These are phyloP conservation scores for Bedellia somnulentella DNA, from an alignment of 2,888 invertebrate species.

Conservation along the genomic window DNA sequence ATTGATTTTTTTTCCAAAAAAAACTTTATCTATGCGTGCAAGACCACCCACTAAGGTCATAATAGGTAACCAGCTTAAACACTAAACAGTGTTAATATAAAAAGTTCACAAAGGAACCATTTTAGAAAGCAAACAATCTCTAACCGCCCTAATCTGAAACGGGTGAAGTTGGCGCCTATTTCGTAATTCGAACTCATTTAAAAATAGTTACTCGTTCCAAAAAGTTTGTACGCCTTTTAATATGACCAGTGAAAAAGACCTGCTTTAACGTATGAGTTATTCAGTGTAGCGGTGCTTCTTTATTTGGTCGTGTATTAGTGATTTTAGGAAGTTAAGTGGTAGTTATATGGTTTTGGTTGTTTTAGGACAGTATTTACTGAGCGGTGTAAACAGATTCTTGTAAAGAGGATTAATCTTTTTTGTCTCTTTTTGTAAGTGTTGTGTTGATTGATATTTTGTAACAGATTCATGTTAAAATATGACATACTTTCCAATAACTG, in stretches of 20 bases:
- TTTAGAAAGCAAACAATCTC: slow-evolving; percentile 42
- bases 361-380: slow-evolving; percentile 48
- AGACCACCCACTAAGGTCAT: slow-evolving; percentile 50
- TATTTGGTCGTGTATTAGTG: slow-evolving; percentile 39
- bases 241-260: slow-evolving; percentile 27
- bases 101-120: slow-evolving; percentile 44
- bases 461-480: too few relatives aligned
- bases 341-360: slow-evolving; percentile 50
- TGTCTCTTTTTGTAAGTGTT: too few relatives aligned
- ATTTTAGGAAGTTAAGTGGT: slow-evolving; percentile 50
- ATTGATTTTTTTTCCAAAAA: too few relatives aligned
- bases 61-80: slow-evolving; percentile 36
- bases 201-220: slow-evolving; percentile 44
- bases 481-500: too few relatives aligned
- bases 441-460: too few relatives aligned
- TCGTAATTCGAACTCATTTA: slow-evolving; percentile 29
- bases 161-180: slow-evolving; percentile 29
- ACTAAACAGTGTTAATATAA: slow-evolving; percentile 57
- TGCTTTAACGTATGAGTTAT: slow-evolving; percentile 12
- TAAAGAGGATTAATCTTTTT: too few relatives aligned
- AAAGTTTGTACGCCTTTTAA: slow-evolving; percentile 33
- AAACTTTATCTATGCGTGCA: too few relatives aligned
- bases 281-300: too few relatives aligned
- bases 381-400: slow-evolving; percentile 37
- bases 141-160: slow-evolving; percentile 46